Evolutionary conservation across 2,113 vertebrate species (phyloP).

Genomic region (Orthonyx spaldingii): DNA sequence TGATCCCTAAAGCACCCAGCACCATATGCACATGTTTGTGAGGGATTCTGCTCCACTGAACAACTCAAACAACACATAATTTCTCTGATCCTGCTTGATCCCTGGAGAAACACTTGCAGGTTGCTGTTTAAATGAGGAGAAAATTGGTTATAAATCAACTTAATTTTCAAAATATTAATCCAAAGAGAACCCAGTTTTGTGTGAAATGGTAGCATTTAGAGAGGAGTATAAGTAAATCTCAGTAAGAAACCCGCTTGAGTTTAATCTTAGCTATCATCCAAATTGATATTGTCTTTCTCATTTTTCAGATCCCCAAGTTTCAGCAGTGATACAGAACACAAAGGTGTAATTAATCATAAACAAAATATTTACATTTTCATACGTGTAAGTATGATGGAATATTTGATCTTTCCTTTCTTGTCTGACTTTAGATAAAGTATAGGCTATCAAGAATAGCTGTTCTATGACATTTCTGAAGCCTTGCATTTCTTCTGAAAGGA

Average conservation of each 20-base stretch:
- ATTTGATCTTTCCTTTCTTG: not conserved
- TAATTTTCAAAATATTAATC: constrained; percentile 68
- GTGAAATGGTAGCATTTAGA: constrained; percentile 2
- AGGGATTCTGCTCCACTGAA: not conserved
- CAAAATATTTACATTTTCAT: not conserved
- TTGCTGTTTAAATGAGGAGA: constrained; percentile 60
- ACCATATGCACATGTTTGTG: not conserved
- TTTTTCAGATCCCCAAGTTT: not conserved
- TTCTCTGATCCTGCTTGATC: constrained; percentile 33
- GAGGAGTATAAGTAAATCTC: not conserved
- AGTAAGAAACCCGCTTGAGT: not conserved
- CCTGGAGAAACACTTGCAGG: constrained; percentile 52
- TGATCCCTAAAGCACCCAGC: not conserved
- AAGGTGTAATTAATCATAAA: not conserved
- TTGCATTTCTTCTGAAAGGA: not conserved
- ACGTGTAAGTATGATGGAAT: not conserved
- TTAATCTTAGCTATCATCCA: not conserved
- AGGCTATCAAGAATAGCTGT: not conserved
- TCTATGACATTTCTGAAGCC: not conserved
- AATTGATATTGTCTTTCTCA: not conserved
- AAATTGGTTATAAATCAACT: constrained; percentile 71
- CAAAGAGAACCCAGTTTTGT: constrained; percentile 39
- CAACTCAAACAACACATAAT: not conserved
- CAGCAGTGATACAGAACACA: not conserved
- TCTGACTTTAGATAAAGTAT: not conserved